Evolutionary conservation across 2,888 invertebrate species (phyloP), one percentile per base, ranked within the genome.

Genomic region (Globia sparganii): DNA sequence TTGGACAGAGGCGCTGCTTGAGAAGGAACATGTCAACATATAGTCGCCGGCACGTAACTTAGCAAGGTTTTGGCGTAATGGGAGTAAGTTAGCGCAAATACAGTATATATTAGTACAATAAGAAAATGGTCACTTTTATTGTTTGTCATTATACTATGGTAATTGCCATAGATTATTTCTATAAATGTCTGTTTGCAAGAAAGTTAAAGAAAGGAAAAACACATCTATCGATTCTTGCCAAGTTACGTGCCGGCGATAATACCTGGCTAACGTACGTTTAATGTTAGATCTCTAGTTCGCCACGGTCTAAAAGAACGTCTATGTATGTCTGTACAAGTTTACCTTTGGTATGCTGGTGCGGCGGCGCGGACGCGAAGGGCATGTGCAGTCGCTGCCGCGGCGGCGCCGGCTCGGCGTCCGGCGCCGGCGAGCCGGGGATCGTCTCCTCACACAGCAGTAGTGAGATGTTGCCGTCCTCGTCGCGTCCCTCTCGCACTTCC

Each of bases 391-490:
- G 87, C 87, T 96, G 93, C 76, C 97, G 90, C 92, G 97, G 88
- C 78, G 97, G 96, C 86, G 97, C 97, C 4, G 96, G 96, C 88
- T 96, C 96, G 2, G 93, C 91, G 90, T 97, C 97, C 0, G 98
- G 98, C 66, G 98, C 98, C 8, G 99, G 99, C 92, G 98, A 99
- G 37, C 99, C 98, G 0, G 99, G 99, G 91, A 99, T 99, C 43
- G 98, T 99, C 95, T 99, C 99, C 92, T 98, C 98, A 93, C 99
- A 99, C 21, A 99, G 95, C 86, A 99, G 93, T 81, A 98, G 95
- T 74, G 98, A 98, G 86, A 98, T 97, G 86, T 97, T 97, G 85
- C 98, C 97, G 93, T 98, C 98, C 59, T 97, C 95, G 86, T 96
- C 94, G 25, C 90, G 91, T 13, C 86, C 90, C 9, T 85, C 90